Percentiles rank a stretch among this genome's conserved stretches.
Evolutionary conservation across 2,113 vertebrate species (phyloP).

Genomic region (Cyrtonyx montezumae): DNA sequence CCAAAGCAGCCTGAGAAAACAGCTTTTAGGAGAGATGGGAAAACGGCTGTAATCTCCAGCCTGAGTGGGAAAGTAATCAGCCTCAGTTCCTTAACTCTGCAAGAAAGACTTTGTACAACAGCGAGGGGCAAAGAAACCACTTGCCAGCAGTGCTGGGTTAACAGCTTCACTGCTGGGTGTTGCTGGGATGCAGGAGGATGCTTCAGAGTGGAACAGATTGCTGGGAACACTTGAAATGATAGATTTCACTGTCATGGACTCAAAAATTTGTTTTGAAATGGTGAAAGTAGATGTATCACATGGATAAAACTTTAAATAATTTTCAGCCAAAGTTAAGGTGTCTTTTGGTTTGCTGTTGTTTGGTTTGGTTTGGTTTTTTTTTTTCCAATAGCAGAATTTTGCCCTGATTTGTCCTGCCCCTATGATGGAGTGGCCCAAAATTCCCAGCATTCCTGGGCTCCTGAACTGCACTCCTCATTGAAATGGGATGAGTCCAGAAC

Average conservation of each 20-base stretch:
- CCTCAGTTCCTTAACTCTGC: neutral
- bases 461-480: neutral
- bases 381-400: neutral
- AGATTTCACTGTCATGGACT: neutral
- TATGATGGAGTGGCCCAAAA: neutral
- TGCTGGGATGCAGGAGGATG: neutral
- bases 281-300: neutral
- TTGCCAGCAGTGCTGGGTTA: neutral
- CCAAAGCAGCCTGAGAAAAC: neutral
- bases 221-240: neutral
- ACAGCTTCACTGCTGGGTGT: neutral
- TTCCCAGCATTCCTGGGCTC: neutral
- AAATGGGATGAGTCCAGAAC: neutral
- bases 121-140: neutral
- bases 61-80: neutral
- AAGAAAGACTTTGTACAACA: neutral
- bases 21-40: neutral
- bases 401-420: neutral
- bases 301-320: neutral
- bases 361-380: too few relatives aligned
- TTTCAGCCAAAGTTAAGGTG: neutral
- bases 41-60: neutral
- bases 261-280: neutral
- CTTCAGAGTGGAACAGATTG: neutral
- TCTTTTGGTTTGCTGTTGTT: neutral